These are phyloP conservation scores for Nudaria mundana DNA, from an alignment of 2,888 invertebrate species.

Conservation along the genomic window DNA sequence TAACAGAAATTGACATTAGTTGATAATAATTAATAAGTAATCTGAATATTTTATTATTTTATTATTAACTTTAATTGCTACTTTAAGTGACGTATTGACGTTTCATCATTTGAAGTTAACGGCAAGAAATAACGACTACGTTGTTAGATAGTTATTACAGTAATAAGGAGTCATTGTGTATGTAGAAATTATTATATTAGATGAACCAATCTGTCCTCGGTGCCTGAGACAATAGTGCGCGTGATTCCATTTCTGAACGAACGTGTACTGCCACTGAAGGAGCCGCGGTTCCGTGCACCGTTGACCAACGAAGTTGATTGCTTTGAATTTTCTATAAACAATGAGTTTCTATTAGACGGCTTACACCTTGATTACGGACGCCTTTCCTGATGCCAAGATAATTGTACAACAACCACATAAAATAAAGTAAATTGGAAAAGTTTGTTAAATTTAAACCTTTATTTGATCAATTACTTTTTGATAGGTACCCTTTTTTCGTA, in stretches of 20 bases:
- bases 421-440: conserved; percentile 40
- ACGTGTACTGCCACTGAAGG: conserved; percentile 24
- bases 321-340: conserved; percentile 48
- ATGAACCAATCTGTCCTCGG: conserved; percentile 46
- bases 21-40: neutral
- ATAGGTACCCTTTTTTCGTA: conserved; percentile 60
- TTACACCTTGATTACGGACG: conserved; percentile 36
- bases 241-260: conserved; percentile 55
- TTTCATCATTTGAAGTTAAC: neutral
- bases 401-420: conserved; percentile 35
- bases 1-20: too few species aligned
- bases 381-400: conserved; percentile 42
- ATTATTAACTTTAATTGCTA: too few species aligned
- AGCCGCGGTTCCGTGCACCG: conserved; percentile 22
- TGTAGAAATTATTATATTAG: conserved; percentile 41
- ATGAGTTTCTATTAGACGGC: conserved; percentile 43
- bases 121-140: conserved; percentile 19
- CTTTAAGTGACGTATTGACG: neutral
- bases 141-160: conserved; percentile 40
- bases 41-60: neutral
- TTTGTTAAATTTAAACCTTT: conserved; percentile 48
- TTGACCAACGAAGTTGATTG: conserved; percentile 38
- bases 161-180: conserved; percentile 42
- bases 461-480: conserved; percentile 70
- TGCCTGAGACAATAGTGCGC: conserved; percentile 55